Evolutionary conservation across 1,140 invertebrate species (phyloP).

Genomic region (Nomia melanderi): DNA sequence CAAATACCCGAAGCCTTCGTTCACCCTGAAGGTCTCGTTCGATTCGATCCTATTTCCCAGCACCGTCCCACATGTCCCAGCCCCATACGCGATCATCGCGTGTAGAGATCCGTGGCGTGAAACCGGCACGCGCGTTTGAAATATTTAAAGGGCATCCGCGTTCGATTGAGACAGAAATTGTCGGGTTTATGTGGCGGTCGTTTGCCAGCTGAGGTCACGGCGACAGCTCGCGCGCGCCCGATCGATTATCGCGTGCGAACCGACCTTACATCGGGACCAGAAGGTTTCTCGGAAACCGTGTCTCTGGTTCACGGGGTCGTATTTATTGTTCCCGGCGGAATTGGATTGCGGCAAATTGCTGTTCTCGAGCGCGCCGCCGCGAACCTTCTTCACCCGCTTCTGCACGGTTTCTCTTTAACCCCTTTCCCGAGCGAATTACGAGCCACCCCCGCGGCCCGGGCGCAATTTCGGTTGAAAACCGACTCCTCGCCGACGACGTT

Average conservation of each 20-base stretch:
- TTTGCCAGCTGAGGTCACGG: not conserved
- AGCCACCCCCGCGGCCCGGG: too few relatives aligned
- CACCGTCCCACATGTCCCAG: too few relatives aligned
- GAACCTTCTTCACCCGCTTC: not conserved
- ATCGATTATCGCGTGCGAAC: constrained; percentile 63
- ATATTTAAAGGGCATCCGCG: not conserved
- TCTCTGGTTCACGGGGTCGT: constrained; percentile 58
- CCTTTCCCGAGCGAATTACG: not conserved
- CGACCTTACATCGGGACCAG: constrained; percentile 48
- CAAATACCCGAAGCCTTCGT: too few relatives aligned
- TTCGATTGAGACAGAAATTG: not conserved
- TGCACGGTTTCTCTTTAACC: constrained; percentile 13
- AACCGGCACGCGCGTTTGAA: not conserved
- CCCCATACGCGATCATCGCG: too few relatives aligned
- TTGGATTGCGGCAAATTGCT: constrained; percentile 35
- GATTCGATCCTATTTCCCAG: too few relatives aligned
- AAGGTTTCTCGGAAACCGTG: constrained; percentile 50
- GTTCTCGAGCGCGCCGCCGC: constrained; percentile 6
- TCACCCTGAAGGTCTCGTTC: too few relatives aligned
- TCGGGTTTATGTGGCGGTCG: not conserved
- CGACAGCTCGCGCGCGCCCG: constrained; percentile 42
- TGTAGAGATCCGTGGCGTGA: too few relatives aligned
- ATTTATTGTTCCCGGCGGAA: constrained; percentile 48
- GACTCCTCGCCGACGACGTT: too few relatives aligned
- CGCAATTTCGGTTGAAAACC: not conserved